Base-by-base conservation (phyloP, 2,797 vertebrate genomes). In the Falco cherrug region DNA sequence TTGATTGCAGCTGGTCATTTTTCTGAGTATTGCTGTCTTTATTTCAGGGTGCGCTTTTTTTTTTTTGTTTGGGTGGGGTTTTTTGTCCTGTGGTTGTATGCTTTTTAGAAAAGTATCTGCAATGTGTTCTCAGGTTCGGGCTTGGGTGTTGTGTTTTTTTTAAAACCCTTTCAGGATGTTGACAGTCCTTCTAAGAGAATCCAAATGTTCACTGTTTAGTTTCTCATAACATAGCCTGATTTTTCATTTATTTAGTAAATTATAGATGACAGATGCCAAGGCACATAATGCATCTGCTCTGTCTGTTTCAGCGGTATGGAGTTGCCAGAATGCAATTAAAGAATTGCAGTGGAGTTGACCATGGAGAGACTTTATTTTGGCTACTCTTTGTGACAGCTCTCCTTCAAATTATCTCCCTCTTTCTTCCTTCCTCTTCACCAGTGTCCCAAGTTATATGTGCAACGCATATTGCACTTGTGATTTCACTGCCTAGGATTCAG, bases 171-270 rank as follows among this genome's bases (percentile, higher is more conserved):
- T 90, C 86, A 75, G 78, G 45, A 94, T 67, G 56, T 26, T 94
- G 81, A 75, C 59, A 81, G 63, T 76, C 69, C 65, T 92, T 48
- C 84, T 96, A 90, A 93, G 91, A 94, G 94, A 83, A 96, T 81
- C 94, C 92, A 94, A 96, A 89, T 96, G 92, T 91, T 92, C 82
- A 11, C 79, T 93, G 67, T 86, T 97, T 81, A 88, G 91, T 82
- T 94, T 95, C 86, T 93, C 79, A 63, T 96, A 92, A 79, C 89
- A 45, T 25, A 93, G 84, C 29, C 60, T 82, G 65, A 94, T 96
- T 96, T 97, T 93, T 96, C 87, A 91, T 79, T 95, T 95, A 92
- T 53, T 96, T 91, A 92, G 92, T 96, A 93, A 96, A 95, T 96
- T 94, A 89, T 76, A 97, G 96, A 78, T 92, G 95, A 78, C 87